Percentiles rank a stretch among this genome's conserved stretches.
Evolutionary conservation across 2,113 vertebrate species (phyloP).

Genomic region (Crypturellus undulatus): DNA sequence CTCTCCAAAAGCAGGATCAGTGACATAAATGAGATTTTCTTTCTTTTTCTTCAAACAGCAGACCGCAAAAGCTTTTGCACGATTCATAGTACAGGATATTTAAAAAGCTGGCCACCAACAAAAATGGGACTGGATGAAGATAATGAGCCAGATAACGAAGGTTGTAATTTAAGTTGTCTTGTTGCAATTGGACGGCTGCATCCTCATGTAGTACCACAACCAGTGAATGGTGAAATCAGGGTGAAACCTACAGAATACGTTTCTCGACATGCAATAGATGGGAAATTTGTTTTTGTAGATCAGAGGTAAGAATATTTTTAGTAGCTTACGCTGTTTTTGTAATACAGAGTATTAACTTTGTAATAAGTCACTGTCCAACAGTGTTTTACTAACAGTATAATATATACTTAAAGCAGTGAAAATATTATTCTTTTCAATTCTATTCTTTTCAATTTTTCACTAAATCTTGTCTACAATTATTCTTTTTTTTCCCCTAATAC

Average conservation of each 20-base stretch:
- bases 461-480: not conserved
- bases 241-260: constrained; percentile 98
- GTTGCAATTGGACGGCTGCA: constrained; percentile 96
- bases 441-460: not conserved
- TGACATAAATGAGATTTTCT: not conserved
- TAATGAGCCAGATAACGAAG: constrained; percentile 95
- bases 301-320: constrained; percentile 87
- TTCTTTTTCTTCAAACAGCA: constrained; percentile 75
- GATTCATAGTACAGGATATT: constrained; percentile 98
- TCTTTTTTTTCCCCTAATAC: not conserved
- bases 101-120: constrained; percentile 98
- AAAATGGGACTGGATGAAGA: constrained; percentile 98
- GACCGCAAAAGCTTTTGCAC: constrained; percentile 99
- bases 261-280: constrained; percentile 96
- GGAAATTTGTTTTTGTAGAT: constrained; percentile 99
- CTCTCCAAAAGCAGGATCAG: not conserved
- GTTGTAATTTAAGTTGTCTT: constrained; percentile 97
- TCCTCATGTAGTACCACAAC: constrained; percentile 92
- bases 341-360: too few species aligned
- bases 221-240: constrained; percentile 90
- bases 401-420: not conserved
- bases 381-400: not conserved
- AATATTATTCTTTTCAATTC: not conserved
- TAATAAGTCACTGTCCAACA: not conserved
- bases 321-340: not conserved